These are phyloP conservation scores for Phylloscopus trochiloides DNA, from an alignment of 2,113 vertebrate genomes.

Conservation along the genomic window DNA sequence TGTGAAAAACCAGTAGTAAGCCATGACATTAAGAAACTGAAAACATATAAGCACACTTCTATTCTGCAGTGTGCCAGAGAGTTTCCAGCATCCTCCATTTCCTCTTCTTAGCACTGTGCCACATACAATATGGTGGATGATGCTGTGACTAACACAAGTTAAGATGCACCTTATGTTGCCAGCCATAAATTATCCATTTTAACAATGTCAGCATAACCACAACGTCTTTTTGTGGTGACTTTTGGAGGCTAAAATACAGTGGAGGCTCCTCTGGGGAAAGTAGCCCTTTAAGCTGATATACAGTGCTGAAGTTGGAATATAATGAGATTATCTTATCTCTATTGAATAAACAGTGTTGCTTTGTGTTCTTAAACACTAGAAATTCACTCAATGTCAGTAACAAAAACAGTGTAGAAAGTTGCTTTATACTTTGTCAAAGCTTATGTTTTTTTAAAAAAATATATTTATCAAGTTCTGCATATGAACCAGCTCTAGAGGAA, in stretches of 20 bases:
- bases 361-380: background rate
- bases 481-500: constrained; percentile 34
- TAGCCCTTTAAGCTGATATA: background rate
- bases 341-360: background rate
- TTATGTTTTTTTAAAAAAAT: background rate
- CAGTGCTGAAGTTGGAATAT: background rate
- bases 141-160: background rate
- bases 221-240: background rate
- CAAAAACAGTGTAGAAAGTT: background rate
- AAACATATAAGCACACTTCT: background rate
- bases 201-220: background rate
- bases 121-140: background rate
- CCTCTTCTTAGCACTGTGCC: background rate
- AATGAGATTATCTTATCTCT: background rate
- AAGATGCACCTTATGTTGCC: background rate
- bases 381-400: background rate
- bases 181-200: background rate
- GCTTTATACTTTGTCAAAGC: background rate
- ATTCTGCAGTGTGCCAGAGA: background rate
- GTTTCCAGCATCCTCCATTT: background rate
- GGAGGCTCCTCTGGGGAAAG: background rate
- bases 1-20: background rate
- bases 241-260: background rate
- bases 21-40: background rate
- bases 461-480: background rate